A percentile compares a stretch with the other conserved stretches of the same genome.
These are phyloP conservation scores for Garra rufa DNA, from an alignment of 2,113 vertebrate genomes.

Conservation along the genomic window DNA sequence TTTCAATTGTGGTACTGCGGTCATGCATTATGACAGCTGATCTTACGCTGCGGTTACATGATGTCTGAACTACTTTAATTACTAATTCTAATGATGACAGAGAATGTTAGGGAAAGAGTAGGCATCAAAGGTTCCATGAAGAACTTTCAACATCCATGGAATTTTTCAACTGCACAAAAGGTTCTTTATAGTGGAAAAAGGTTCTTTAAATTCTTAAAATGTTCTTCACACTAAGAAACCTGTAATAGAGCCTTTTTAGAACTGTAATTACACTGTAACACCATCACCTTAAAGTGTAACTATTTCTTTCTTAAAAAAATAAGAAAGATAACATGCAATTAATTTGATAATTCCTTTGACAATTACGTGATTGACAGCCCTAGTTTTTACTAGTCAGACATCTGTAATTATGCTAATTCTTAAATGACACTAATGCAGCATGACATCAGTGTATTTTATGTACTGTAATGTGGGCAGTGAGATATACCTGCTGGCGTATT, in stretches of 20 bases:
- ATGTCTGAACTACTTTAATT: not conserved
- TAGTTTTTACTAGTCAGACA: not conserved
- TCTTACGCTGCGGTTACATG: not conserved
- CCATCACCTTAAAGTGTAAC: not conserved
- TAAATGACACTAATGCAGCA: not conserved
- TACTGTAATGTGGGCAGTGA: not conserved
- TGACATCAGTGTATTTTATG: not conserved
- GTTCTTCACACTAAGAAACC: too few species aligned
- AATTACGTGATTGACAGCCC: not conserved
- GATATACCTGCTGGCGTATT: conserved; percentile 91
- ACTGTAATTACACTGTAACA: not conserved
- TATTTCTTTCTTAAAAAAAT: not conserved
- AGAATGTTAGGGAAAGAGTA: too few species aligned
- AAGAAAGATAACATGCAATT: not conserved
- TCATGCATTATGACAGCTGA: not conserved
- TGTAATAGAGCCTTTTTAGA: not conserved
- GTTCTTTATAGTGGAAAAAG: too few species aligned
- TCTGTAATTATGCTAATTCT: not conserved
- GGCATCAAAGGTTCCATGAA: too few species aligned
- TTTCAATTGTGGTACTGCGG: not conserved
- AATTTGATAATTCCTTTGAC: not conserved
- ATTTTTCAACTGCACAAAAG: too few species aligned
- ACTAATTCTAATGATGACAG: too few species aligned
- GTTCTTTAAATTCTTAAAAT: too few species aligned
- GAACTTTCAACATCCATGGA: too few species aligned